These are phyloP conservation scores for Eupeodes corollae DNA, from an alignment of 1,140 invertebrate genomes.

Conservation along the genomic window DNA sequence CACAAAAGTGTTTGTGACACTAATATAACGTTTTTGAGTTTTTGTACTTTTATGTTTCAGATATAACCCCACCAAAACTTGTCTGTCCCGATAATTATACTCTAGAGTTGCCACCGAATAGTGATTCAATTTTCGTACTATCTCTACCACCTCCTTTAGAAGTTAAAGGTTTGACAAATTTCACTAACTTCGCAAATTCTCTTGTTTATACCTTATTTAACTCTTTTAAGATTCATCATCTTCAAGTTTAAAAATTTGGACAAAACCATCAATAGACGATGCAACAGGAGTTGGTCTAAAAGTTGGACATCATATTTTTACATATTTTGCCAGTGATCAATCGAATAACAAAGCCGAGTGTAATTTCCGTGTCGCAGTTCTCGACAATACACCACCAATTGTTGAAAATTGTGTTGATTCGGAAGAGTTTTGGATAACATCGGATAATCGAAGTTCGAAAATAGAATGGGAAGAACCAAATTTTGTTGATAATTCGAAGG, in stretches of 20 bases:
- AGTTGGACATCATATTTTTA: slow-evolving; percentile 41
- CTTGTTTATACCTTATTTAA: too few species aligned
- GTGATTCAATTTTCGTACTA: background rate
- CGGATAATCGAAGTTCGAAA: slow-evolving; percentile 20
- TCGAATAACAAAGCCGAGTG: slow-evolving; percentile 45
- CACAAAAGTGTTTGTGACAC: background rate
- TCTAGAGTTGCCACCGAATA: background rate
- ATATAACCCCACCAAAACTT: slow-evolving; percentile 24
- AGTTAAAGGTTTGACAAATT: too few species aligned
- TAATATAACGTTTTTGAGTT: too few species aligned
- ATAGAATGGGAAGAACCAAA: slow-evolving; percentile 54
- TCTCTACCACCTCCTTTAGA: background rate
- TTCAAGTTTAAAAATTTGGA: slow-evolving; percentile 38
- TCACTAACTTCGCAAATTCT: too few species aligned
- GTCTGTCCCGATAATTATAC: slow-evolving; percentile 4
- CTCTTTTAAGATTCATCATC: slow-evolving; percentile 40
- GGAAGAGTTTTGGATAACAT: slow-evolving; percentile 40
- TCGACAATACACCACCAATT: slow-evolving; percentile 50
- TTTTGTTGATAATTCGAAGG: slow-evolving; percentile 57
- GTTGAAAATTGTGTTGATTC: slow-evolving; percentile 53
- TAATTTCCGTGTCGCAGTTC: slow-evolving; percentile 40
- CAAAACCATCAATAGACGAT: slow-evolving; percentile 36
- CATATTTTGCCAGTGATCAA: slow-evolving; percentile 43
- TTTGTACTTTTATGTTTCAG: background rate
- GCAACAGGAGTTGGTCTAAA: slow-evolving; percentile 24